These are phyloP conservation scores for Phragmatobia fuliginosa DNA, from an alignment of 2,888 invertebrate species.

Conservation along the genomic window DNA sequence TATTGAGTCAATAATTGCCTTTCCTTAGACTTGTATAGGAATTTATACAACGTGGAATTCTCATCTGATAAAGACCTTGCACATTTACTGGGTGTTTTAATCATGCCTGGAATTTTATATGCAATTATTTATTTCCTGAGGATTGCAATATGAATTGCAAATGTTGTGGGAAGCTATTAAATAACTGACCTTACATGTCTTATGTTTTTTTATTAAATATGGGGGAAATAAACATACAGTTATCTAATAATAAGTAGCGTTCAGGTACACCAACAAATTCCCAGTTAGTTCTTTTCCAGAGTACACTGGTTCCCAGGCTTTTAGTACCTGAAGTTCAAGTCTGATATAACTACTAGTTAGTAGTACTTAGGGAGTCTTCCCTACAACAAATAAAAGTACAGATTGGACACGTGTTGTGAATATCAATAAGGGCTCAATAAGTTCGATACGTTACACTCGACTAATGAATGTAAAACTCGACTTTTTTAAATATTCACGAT, in stretches of 20 bases:
- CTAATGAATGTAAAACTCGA: conserved; percentile 41
- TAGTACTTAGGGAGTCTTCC: too few species aligned
- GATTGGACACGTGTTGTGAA: too few species aligned
- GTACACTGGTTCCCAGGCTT: too few species aligned
- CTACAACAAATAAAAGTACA: too few species aligned
- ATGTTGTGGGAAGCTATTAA: not conserved
- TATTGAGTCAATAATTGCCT: not conserved
- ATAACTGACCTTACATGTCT: not conserved
- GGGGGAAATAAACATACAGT: too few species aligned
- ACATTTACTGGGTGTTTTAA: not conserved
- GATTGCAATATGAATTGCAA: not conserved
- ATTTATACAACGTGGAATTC: not conserved
- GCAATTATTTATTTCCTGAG: not conserved
- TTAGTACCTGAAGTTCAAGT: too few species aligned
- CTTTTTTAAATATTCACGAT: conserved; percentile 16
- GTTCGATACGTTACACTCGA: conserved; percentile 28
- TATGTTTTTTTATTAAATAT: not conserved
- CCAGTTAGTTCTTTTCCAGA: too few species aligned
- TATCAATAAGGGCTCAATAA: too few species aligned
- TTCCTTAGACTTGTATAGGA: not conserved
- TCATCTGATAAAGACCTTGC: not conserved
- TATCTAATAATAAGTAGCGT: too few species aligned
- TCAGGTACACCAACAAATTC: too few species aligned
- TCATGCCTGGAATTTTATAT: not conserved
- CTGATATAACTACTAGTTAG: too few species aligned